These are phyloP conservation scores for Tenebrosternarchus preto DNA, from an alignment of 2,113 vertebrate genomes.

Conservation along the genomic window DNA sequence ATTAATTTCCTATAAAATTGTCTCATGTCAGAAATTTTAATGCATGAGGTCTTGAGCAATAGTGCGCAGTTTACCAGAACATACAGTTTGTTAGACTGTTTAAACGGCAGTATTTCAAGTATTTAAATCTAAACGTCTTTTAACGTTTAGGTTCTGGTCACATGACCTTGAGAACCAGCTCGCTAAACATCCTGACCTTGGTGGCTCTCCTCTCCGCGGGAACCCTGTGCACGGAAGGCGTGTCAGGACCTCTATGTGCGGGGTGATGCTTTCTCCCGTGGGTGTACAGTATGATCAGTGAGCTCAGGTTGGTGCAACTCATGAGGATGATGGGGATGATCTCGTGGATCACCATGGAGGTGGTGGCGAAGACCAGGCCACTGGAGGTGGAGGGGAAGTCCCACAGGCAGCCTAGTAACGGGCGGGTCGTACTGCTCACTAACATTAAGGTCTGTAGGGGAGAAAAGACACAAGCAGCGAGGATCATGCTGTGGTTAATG, in stretches of 20 bases:
- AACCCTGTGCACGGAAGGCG: constrained; percentile 62
- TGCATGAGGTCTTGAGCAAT: too few relatives aligned
- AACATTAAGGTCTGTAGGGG: constrained; percentile 72
- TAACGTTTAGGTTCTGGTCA: too few relatives aligned
- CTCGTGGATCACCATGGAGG: constrained; percentile 79
- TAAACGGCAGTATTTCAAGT: too few relatives aligned
- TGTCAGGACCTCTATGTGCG: constrained; percentile 20
- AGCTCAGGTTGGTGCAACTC: constrained; percentile 72
- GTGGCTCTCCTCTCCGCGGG: constrained; percentile 76
- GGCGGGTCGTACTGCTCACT: constrained; percentile 75
- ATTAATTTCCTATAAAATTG: too few relatives aligned
- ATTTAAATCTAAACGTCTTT: too few relatives aligned
- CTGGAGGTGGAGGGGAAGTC: constrained; percentile 68
- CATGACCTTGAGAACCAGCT: too few relatives aligned
- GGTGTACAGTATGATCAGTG: constrained; percentile 72
- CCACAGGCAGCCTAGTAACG: constrained; percentile 79
- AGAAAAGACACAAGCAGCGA: not conserved
- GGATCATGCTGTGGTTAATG: not conserved
- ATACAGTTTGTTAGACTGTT: not conserved
- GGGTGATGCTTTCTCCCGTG: constrained; percentile 59
- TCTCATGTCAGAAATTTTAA: too few relatives aligned
- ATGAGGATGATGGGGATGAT: constrained; percentile 74
- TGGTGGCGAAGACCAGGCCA: constrained; percentile 72
- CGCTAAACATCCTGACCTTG: constrained; percentile 62
- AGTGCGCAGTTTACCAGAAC: not conserved